Conservation (phyloP, 2,113 vertebrate genomes). For the Brachypodius melanocephalos region DNA sequence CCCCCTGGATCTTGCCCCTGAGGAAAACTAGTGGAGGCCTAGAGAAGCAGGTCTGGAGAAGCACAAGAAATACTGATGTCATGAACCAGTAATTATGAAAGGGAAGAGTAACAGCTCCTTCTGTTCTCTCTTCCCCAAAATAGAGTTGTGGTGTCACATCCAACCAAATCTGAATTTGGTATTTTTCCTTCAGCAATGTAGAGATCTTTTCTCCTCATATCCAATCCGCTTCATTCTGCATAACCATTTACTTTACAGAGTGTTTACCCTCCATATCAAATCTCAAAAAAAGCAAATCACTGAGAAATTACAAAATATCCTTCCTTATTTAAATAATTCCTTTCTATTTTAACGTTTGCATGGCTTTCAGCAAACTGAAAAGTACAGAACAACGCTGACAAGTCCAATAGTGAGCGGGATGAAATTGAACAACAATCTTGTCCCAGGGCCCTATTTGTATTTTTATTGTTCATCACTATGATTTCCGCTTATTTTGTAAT, state of each 20-base stretch:
- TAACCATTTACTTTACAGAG: background rate
- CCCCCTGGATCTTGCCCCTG: background rate
- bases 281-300: background rate
- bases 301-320: background rate
- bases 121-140: background rate
- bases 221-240: background rate
- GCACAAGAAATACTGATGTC: background rate
- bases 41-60: background rate
- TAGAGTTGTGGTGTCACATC: background rate
- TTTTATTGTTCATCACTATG: background rate
- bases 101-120: background rate
- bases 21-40: background rate
- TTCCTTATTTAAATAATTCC: background rate
- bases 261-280: background rate
- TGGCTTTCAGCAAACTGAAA: background rate
- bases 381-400: background rate
- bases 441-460: background rate
- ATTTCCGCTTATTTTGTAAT: background rate
- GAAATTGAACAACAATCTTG: background rate
- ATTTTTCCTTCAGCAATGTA: background rate
- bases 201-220: background rate
- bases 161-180: fast-evolving
- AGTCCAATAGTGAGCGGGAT: background rate
- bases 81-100: background rate
- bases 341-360: background rate